A percentile compares a stretch with the other conserved stretches of the same genome.
Conservation (phyloP, 23 tunicate genomes). For the Diplosoma virens region DNA sequence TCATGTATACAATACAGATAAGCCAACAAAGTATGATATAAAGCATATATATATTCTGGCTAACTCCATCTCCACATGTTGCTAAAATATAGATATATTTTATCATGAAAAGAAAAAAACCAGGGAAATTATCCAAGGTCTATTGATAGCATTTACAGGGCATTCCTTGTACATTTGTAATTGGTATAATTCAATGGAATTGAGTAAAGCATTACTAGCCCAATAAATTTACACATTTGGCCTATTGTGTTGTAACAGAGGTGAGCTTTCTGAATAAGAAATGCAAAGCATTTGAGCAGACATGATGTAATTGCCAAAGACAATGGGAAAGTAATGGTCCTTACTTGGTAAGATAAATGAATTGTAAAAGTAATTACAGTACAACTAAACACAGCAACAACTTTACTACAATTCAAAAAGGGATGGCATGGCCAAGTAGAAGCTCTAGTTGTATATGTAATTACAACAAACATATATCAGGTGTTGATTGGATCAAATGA, state of each 20-base stretch:
- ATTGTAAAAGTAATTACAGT: neutral
- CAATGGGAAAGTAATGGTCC: neutral
- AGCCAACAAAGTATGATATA: neutral
- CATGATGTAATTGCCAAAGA: slow-evolving; percentile 1
- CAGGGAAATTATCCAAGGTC: neutral
- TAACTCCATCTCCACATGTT: neutral
- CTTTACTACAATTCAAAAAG: neutral
- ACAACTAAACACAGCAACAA: neutral
- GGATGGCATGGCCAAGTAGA: neutral
- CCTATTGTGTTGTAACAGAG: neutral
- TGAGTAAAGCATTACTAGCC: neutral
- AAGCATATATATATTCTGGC: neutral
- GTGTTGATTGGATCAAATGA: neutral
- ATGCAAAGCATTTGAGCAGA: neutral
- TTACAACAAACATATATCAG: neutral
- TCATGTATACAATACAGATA: neutral
- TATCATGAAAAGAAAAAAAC: neutral
- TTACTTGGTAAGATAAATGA: neutral
- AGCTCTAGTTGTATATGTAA: neutral
- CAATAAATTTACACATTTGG: neutral
- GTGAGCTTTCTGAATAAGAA: neutral
- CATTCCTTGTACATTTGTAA: neutral
- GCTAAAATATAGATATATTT: neutral
- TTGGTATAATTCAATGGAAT: neutral
- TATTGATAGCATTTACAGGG: neutral